phyloP scores from a whole-genome alignment of 1,140 invertebrate species.

The Heliconius congener region DNA sequence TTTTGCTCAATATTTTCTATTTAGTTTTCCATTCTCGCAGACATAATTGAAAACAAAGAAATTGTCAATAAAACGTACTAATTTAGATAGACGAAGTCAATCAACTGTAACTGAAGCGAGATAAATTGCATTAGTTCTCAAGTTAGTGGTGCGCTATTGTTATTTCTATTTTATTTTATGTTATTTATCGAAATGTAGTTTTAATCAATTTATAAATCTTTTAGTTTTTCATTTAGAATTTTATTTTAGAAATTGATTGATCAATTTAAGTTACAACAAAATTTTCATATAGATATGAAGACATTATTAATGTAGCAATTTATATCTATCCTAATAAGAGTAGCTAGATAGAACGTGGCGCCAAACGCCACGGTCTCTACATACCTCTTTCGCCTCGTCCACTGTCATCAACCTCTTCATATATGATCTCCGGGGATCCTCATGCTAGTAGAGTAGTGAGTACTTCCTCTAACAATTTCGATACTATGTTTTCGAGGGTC shows the following conservation, averaged over 20 bases:
- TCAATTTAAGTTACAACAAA: neutral
- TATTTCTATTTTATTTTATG: slow-evolving; percentile 7
- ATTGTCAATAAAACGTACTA: slow-evolving; percentile 16
- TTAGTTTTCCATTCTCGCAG: neutral
- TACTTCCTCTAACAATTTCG: too few relatives aligned
- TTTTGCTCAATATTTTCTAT: neutral
- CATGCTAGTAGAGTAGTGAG: too few relatives aligned
- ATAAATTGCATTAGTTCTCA: slow-evolving; percentile 22
- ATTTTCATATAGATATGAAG: too few relatives aligned
- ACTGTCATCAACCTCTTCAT: too few relatives aligned
- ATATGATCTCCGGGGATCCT: too few relatives aligned
- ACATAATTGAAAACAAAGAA: neutral
- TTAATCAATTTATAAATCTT: neutral
- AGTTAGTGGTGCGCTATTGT: slow-evolving; percentile 1
- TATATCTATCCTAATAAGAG: too few relatives aligned
- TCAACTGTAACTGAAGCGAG: slow-evolving; percentile 17
- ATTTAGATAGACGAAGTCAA: slow-evolving; percentile 26
- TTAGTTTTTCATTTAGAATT: neutral
- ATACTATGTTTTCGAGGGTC: too few relatives aligned
- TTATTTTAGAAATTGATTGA: neutral
- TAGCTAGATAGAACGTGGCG: too few relatives aligned
- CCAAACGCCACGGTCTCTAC: too few relatives aligned
- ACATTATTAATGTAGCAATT: too few relatives aligned
- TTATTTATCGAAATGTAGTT: neutral
- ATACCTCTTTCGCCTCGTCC: too few relatives aligned